Base-by-base conservation (phyloP, 2,888 invertebrate species). In the Dasysyrphus albostriatus region DNA sequence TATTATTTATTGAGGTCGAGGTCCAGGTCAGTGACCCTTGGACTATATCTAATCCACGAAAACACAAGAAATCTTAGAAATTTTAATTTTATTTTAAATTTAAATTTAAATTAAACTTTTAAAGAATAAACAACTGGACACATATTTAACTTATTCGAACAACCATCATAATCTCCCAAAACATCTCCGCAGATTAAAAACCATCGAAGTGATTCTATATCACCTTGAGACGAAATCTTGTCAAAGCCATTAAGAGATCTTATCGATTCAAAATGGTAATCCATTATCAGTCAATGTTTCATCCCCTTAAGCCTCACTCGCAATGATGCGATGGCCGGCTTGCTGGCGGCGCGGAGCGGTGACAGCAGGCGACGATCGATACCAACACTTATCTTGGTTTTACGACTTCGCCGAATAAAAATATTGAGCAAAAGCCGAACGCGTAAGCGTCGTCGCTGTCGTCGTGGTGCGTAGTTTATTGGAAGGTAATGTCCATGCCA, bases 181-280 rank as follows among this genome's bases (percentile, higher is more conserved):
- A 16, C 5, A 59, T 59, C 37, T 59, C 19, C 1, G 19, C 9
- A 65, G 76, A 76, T 84, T 67, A 73, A 67, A 24, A 81, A 69
- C 54, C 56, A 79, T 70, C 54, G 42, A 77, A 75, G 80, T 84
- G 80, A 80, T 84, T 76, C 67, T 80, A 75, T 72, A 84, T 84
- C 84, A 84, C 76, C 72, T 85, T 54, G 73, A 47, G 81, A 85
- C 76, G 75, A 67, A 73, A 77, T 85, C 84, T 77, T 76, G 72
- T 85, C 81, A 81, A 69, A 81, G 75, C 70, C 79, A 79, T 79
- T 72, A 81, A 77, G 34, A 77, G 82, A 82, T 87, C 82, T 78
- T 87, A 82, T 87, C 85, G 78, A 82, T 65, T 56, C 74, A 14
- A 63, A 73, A 61, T 61, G 59, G 73, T 77, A 82, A 85, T 85